phyloP scores from a whole-genome alignment of 2,113 vertebrate species.

The Hirundichthys speculiger region DNA sequence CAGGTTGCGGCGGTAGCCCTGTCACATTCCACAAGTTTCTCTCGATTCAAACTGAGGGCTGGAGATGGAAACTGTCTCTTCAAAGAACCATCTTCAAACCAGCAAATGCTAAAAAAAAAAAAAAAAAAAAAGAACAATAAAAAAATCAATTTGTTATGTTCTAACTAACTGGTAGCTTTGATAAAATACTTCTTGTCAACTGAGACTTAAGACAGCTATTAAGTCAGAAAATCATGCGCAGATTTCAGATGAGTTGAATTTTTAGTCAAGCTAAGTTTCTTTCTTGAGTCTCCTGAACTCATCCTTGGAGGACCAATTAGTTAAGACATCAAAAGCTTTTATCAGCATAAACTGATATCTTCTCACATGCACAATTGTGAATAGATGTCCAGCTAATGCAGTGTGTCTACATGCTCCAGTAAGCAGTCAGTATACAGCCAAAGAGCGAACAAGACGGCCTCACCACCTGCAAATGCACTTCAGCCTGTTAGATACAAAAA shows the following conservation, averaged over 20 bases:
- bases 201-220: slow-evolving; percentile 23
- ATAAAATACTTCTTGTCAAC: slow-evolving; percentile 36
- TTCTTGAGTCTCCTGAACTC: not conserved
- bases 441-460: slow-evolving; percentile 46
- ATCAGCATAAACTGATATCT: slow-evolving; percentile 36
- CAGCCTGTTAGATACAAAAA: slow-evolving; percentile 39
- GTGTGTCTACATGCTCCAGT: slow-evolving; percentile 26
- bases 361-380: slow-evolving; percentile 37
- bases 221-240: slow-evolving; percentile 34
- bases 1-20: slow-evolving; percentile 40
- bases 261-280: slow-evolving; percentile 46
- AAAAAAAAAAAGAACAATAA: slow-evolving; percentile 1
- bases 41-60: slow-evolving; percentile 33
- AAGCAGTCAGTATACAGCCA: slow-evolving; percentile 23
- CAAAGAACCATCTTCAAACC: slow-evolving; percentile 14
- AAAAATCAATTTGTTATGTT: slow-evolving; percentile 34
- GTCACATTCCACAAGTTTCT: slow-evolving; percentile 23
- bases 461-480: slow-evolving; percentile 75
- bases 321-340: slow-evolving; percentile 43
- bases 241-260: slow-evolving; percentile 41
- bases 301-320: slow-evolving; percentile 39
- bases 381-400: slow-evolving; percentile 45
- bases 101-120: slow-evolving; percentile 23
- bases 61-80: slow-evolving; percentile 32
- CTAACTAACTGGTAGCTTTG: slow-evolving; percentile 48